Evolutionary conservation across 2,797 vertebrate genomes (phyloP).

Genomic region (Ctenosaura bakeri): DNA sequence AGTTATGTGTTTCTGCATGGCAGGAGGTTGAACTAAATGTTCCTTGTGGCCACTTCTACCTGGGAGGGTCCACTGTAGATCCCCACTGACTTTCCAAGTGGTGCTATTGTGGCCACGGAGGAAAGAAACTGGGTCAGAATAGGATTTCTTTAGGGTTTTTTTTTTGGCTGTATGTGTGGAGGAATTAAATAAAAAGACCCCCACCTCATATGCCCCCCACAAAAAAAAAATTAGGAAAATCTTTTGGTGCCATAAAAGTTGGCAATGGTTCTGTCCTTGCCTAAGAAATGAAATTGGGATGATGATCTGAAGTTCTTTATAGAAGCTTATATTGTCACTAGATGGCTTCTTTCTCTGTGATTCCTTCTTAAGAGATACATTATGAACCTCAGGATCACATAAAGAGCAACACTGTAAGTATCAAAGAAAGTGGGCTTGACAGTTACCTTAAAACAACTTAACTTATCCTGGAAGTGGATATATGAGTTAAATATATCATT

Average conservation of each 20-base stretch:
- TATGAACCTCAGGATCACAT: background rate
- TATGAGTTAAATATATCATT: background rate
- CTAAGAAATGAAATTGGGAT: background rate
- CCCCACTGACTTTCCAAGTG: background rate
- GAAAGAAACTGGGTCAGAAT: background rate
- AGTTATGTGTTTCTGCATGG: too few relatives aligned
- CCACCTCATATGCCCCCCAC: too few relatives aligned
- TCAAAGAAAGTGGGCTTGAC: background rate
- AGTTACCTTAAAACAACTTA: background rate
- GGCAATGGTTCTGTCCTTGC: background rate
- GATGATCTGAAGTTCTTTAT: background rate
- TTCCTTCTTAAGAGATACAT: background rate
- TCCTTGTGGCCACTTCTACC: too few relatives aligned
- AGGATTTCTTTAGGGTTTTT: background rate
- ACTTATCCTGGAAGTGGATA: background rate
- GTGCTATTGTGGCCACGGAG: too few relatives aligned
- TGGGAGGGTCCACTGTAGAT: too few relatives aligned
- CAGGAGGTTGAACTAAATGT: too few relatives aligned
- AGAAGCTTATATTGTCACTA: background rate
- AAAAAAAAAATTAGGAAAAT: too few relatives aligned
- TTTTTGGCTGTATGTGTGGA: too few relatives aligned
- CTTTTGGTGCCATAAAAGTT: too few relatives aligned
- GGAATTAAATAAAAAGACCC: background rate
- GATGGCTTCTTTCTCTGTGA: background rate
- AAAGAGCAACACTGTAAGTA: background rate